Evolutionary conservation across 2,888 invertebrate genomes (phyloP), one percentile per base, ranked within the genome.

Genomic region (Cinara cedri): DNA sequence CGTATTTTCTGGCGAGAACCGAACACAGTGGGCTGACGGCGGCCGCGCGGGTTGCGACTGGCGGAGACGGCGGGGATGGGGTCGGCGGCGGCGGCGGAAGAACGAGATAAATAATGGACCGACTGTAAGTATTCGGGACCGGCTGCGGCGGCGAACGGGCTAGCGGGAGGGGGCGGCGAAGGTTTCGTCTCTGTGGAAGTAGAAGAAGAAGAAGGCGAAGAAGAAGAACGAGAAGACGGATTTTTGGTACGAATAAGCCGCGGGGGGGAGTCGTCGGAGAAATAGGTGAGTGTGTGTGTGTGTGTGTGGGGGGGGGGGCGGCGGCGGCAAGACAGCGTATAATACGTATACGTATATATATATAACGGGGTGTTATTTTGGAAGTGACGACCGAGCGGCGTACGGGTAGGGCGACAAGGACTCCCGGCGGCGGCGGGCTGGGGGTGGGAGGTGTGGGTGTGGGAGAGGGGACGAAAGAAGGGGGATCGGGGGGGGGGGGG

Each of bases 71-170:
- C 14, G n/a, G 72, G 34, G 3, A 8, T 10, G 14, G 42, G 72
- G 34, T 14, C 34, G 4, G 26, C n/a, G 2, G 21, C 19, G 51
- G 21, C 34, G 4, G 26, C n/a, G 2, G 21, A 34, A 51, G 21
- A 46, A 21, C 34, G 76, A 26, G 78, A 78, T 78, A 78, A 78
- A 78, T 78, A 78, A 78, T 78, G 70, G 78, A 78, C 78, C 65
- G 74, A 78, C 26, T 60, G 60, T 60, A 51, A 78, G 68, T 68
- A 70, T 68, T 74, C 49, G 44, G 57, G n/a, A 44, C 9, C 21
- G 65, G 16, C 34, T 19, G 54, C 2, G 44, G 44, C 11, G 14
- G 44, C 21, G 55, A 9, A 16, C 9, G 19, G 24, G 19, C 19
- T 11, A 11, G n/a, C 6, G 11, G 8, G 8, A 24, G 26, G 34